Evolutionary conservation across 1,140 invertebrate species (phyloP).

Genomic region (Cataglyphis hispanica): DNA sequence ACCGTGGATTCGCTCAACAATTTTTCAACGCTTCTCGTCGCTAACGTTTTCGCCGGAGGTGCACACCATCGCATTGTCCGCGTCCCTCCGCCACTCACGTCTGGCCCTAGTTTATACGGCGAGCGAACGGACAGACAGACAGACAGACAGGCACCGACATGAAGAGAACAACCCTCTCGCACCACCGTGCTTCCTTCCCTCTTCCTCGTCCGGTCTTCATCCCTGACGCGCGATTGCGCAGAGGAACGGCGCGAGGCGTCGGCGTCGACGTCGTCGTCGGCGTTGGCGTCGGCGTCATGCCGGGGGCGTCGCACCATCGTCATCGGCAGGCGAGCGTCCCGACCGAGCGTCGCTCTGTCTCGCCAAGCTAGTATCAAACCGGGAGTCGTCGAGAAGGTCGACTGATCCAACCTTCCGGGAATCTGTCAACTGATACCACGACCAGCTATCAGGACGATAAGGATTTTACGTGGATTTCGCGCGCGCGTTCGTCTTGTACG

Average conservation of each 20-base stretch:
- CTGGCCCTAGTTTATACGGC: not conserved
- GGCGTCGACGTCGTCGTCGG: slow-evolving; percentile 71
- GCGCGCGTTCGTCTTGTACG: slow-evolving; percentile 27
- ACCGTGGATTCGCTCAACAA: slow-evolving; percentile 48
- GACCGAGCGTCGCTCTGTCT: slow-evolving; percentile 71
- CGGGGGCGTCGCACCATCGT: slow-evolving; percentile 77
- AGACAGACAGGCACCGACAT: slow-evolving; percentile 53
- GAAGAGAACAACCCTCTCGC: slow-evolving; percentile 54
- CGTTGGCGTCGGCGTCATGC: slow-evolving; percentile 71
- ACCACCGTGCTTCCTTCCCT: not conserved
- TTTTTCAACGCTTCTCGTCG: slow-evolving; percentile 62
- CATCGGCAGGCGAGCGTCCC: slow-evolving; percentile 74
- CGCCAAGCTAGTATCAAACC: slow-evolving; percentile 79
- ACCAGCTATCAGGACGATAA: not conserved
- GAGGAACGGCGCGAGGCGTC: slow-evolving; percentile 72
- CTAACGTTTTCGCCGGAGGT: slow-evolving; percentile 36
- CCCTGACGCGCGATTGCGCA: slow-evolving; percentile 64
- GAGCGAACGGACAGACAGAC: slow-evolving; percentile 5
- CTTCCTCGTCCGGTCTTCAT: slow-evolving; percentile 13
- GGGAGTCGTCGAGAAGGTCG: slow-evolving; percentile 76
- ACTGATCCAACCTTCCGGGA: slow-evolving; percentile 61
- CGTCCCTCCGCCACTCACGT: not conserved
- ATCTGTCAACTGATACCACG: slow-evolving; percentile 32
- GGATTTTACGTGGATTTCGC: slow-evolving; percentile 10
- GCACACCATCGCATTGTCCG: slow-evolving; percentile 22